A percentile compares a stretch with the other conserved stretches of the same genome.
Evolutionary conservation across 2,797 vertebrate species (phyloP).

Genomic region (Setipinna tenuifilis): DNA sequence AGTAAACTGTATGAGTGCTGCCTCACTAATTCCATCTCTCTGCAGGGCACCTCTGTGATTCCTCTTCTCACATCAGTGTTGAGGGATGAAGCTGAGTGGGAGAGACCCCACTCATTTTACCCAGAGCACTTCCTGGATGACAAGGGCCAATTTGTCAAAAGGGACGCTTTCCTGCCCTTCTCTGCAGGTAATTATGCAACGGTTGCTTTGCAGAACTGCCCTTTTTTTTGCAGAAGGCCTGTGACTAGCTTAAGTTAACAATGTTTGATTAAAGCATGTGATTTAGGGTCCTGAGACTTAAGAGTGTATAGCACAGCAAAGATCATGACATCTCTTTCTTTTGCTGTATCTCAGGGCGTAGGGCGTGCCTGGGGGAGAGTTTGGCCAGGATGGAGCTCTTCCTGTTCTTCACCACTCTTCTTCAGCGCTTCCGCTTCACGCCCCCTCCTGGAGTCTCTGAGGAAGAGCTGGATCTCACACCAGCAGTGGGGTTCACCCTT

Average conservation of each 20-base stretch:
- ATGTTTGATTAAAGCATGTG: neutral
- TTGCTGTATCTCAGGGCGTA: neutral
- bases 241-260: too few species aligned
- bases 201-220: neutral
- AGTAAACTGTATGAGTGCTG: neutral
- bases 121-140: slow-evolving; percentile 60
- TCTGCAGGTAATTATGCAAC: slow-evolving; percentile 57
- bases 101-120: slow-evolving; percentile 55
- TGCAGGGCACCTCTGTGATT: neutral
- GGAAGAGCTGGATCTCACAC: neutral
- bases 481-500: neutral
- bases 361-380: neutral
- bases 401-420: slow-evolving; percentile 57
- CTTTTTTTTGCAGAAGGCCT: neutral
- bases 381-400: slow-evolving; percentile 42
- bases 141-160: slow-evolving; percentile 53
- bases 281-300: too few species aligned
- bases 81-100: slow-evolving; percentile 63
- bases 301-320: too few species aligned
- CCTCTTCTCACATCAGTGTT: neutral
- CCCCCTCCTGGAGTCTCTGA: slow-evolving; percentile 53
- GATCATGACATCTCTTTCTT: too few species aligned
- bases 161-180: slow-evolving; percentile 63
- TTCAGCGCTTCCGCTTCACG: slow-evolving; percentile 55
- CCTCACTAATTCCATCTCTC: neutral